Evolutionary conservation across 2,888 invertebrate genomes (phyloP), one percentile per base, ranked within the genome.

Genomic region (Drosophila leonis): DNA sequence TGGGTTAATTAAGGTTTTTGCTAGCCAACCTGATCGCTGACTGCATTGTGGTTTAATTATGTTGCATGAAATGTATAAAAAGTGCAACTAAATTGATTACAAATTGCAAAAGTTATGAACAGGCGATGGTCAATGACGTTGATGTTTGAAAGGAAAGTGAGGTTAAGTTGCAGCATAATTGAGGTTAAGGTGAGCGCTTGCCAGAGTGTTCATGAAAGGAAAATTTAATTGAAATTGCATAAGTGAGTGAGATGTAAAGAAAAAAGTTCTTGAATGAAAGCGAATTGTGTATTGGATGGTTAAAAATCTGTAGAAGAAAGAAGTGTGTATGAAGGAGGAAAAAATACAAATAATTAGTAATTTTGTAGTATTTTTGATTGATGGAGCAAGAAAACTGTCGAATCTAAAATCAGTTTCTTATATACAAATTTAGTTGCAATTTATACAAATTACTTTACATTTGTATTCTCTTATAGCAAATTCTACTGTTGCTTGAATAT

Each of bases 1-100:
- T 83, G 82, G 79, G 87, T 87, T 84, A 84, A 84, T 84, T 87
- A 89, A 63, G 65, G 60, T 68, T 56, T 56, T 71, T 72, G 49
- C 75, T 29, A 37, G 55, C 65, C 54, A 37, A 42, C 31, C 20
- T 48, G 44, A 33, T 56, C 60, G 18, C 52, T 8, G 29, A 9
- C 57, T 44, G 61, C 79, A 56, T 62, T 48, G 66, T 56, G 74
- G 76, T 74, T 70, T 88, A 88, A 84, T 88, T 88, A 86, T 69
- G 76, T 78, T 65, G 69, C 80, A 78, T 75, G 73, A 73, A 83
- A 74, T 76, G 82, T 55, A 62, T 72, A 37, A 46, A 44, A 31
- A 52, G 67, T 69, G 59, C 65, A 68, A 52, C 59, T 70, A 48
- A 73, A 85, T 80, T 80, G 64, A 73, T 70, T 68, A 49, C 65